Percentiles rank a stretch among this genome's conserved stretches.
Conservation (phyloP, 2,888 invertebrate species). For the Drosophila mayaguana region DNA sequence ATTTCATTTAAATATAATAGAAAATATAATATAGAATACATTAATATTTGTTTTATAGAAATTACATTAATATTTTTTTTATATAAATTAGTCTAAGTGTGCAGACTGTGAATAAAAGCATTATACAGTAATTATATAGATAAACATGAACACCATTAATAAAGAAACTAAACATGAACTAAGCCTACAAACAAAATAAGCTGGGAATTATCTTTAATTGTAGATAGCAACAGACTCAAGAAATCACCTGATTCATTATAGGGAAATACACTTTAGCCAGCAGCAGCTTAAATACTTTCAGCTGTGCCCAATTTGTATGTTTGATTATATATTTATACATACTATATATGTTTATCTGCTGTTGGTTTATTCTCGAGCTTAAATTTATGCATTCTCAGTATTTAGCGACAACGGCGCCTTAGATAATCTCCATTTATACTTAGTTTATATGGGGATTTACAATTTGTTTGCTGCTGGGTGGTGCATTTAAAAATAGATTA, state of each 20-base stretch:
- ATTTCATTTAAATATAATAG: background rate
- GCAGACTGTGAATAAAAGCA: background rate
- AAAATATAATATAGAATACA: background rate
- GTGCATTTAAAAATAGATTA: background rate
- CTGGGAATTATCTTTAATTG: background rate
- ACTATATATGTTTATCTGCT: background rate
- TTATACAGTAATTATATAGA: background rate
- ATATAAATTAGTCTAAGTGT: background rate
- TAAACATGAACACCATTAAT: background rate
- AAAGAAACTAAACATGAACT: background rate
- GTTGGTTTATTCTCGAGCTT: background rate
- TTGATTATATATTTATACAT: background rate
- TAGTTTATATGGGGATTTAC: background rate
- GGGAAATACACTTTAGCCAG: background rate
- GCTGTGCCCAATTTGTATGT: background rate
- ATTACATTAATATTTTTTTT: background rate
- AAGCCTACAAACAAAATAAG: background rate
- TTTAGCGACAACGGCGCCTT: background rate
- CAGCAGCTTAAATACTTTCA: background rate
- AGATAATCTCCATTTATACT: background rate
- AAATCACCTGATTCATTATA: background rate
- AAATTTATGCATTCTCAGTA: background rate
- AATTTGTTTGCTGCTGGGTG: background rate
- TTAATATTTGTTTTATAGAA: too few species aligned
- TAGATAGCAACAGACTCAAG: background rate